These are phyloP conservation scores for Galagoides demidoff DNA, from an alignment of 2,797 vertebrate species.

Conservation along the genomic window DNA sequence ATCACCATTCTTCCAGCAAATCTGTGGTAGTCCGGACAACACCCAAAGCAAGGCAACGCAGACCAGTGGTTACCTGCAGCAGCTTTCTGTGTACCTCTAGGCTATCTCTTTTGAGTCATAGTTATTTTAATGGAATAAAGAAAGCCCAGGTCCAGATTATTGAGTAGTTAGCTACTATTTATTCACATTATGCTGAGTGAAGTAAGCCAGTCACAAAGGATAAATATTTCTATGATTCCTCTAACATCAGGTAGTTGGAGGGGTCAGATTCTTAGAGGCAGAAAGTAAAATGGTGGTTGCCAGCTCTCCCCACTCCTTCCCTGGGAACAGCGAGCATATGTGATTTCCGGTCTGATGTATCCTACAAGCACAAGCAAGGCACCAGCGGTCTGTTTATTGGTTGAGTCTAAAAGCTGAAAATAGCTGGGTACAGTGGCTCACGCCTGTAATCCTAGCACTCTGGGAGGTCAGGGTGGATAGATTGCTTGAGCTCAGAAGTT, in stretches of 20 bases:
- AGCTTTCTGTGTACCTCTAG: background rate
- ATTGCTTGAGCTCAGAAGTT: no score
- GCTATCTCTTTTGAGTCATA: background rate
- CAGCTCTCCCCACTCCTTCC: background rate
- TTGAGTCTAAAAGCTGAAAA: slow-evolving; percentile 29
- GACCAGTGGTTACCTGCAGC: background rate
- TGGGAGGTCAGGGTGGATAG: no score
- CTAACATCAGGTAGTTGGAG: background rate
- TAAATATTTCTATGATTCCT: background rate
- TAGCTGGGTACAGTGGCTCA: background rate
- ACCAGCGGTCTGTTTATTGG: background rate
- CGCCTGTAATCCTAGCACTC: no score
- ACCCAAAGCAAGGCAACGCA: background rate
- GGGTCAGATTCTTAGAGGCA: background rate
- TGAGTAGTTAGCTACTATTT: background rate
- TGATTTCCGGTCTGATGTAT: background rate
- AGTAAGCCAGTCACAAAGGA: background rate
- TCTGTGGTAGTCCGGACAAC: background rate
- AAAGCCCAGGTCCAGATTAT: background rate
- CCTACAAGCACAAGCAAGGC: background rate
- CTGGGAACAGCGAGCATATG: background rate
- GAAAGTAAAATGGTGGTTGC: background rate
- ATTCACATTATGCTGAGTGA: background rate
- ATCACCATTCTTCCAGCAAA: background rate
- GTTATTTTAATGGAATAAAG: background rate